phyloP scores from a whole-genome alignment of 2,113 vertebrate species.

The Dicerorhinus sumatrensis region DNA sequence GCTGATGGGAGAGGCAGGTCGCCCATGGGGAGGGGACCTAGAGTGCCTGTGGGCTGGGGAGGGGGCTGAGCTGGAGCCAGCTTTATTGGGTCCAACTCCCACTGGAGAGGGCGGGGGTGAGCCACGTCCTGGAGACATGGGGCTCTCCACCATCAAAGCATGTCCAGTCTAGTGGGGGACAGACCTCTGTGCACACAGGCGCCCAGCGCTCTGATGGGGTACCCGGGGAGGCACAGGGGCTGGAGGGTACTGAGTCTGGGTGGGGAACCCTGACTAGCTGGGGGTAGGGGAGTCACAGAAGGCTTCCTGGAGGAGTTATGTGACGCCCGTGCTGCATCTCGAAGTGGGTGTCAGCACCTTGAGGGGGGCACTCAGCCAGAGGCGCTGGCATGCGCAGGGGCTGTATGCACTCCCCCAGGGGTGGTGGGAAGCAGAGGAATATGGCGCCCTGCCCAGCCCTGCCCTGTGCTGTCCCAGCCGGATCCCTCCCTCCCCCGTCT shows the following conservation, averaged over 20 bases:
- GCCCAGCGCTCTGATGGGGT: neutral
- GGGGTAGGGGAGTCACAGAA: neutral
- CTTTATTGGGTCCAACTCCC: neutral
- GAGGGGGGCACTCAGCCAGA: neutral
- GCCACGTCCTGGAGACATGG: neutral
- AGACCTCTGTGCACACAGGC: neutral
- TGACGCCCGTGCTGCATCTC: neutral
- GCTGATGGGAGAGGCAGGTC: neutral
- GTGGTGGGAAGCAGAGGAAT: neutral
- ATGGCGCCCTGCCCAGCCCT: accelerated
- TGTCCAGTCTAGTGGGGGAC: neutral
- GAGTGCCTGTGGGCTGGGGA: neutral
- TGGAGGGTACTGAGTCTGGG: neutral
- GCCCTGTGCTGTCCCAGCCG: neutral
- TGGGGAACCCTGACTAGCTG: no score
- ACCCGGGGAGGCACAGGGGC: neutral
- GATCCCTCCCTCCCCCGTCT: neutral
- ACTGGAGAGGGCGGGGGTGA: neutral
- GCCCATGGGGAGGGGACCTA: neutral
- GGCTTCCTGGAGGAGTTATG: neutral
- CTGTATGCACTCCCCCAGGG: neutral
- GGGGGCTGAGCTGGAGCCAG: neutral
- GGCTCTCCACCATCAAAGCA: neutral
- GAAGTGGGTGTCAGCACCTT: no score
- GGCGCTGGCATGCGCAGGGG: neutral